Evolutionary conservation across 1,140 invertebrate species (phyloP).

Genomic region (Pachyrhynchus sulphureomaculatus): DNA sequence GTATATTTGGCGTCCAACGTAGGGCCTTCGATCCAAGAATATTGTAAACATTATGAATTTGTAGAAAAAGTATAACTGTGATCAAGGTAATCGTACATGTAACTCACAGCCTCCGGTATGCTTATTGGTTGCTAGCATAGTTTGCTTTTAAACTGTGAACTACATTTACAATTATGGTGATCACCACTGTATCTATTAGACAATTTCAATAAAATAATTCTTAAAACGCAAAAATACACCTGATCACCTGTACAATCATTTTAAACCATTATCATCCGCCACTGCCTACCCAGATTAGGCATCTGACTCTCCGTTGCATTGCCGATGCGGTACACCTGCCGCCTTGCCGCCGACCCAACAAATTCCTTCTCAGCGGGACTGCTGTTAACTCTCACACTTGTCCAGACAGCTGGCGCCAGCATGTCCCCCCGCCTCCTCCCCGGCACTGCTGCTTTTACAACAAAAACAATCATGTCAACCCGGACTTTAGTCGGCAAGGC

Average conservation of each 20-base stretch:
- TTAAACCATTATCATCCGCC: conserved; percentile 20
- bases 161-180: no score
- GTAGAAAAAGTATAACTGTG: no score
- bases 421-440: conserved; percentile 10
- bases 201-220: no score
- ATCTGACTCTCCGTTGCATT: conserved; percentile 18
- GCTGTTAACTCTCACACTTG: conserved; percentile 41
- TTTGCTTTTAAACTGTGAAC: no score
- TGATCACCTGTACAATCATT: conserved; percentile 8
- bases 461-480: conserved; percentile 39
- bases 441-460: conserved; percentile 28
- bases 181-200: no score
- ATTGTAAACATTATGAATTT: no score
- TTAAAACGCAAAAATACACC: no score
- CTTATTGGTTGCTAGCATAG: no score
- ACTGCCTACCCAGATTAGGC: conserved; percentile 29
- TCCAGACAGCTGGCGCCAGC: conserved; percentile 41
- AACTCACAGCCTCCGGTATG: no score
- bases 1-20: no score
- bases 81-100: no score
- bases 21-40: no score
- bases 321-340: conserved; percentile 24
- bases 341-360: conserved; percentile 23
- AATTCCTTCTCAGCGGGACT: conserved; percentile 34
- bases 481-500: conserved; percentile 26